These are phyloP conservation scores for Drosophila tropicalis DNA, from an alignment of 1,140 invertebrate genomes.

Conservation along the genomic window DNA sequence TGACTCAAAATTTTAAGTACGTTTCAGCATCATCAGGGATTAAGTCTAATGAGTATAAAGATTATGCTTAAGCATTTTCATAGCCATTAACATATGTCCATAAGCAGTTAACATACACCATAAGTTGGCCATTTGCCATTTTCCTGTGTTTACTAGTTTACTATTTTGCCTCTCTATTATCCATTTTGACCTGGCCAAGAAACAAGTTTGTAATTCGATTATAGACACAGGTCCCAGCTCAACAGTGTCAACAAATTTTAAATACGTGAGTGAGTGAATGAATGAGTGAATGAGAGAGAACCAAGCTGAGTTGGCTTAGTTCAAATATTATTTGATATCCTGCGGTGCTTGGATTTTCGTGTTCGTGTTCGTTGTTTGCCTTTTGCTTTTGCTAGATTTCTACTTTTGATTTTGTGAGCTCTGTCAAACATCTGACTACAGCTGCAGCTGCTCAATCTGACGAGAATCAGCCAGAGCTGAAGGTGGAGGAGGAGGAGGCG, in stretches of 20 bases:
- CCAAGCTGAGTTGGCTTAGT: conserved; percentile 4
- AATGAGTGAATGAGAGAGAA: neutral
- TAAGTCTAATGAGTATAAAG: conserved; percentile 10
- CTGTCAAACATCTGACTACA: conserved; percentile 42
- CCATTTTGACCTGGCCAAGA: conserved; percentile 1
- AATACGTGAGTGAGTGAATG: neutral
- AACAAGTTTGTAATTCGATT: conserved; percentile 8
- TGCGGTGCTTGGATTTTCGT: conserved; percentile 4
- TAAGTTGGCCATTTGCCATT: conserved; percentile 2
- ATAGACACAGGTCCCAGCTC: conserved; percentile 8
- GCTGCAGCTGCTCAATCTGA: conserved; percentile 24
- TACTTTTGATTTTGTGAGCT: conserved; percentile 27
- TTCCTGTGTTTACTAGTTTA: no score
- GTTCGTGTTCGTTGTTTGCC: conserved; percentile 14
- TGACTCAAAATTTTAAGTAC: conserved; percentile 12
- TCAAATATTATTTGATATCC: conserved; percentile 24
- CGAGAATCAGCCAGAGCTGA: neutral
- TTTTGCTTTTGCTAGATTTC: conserved; percentile 18
- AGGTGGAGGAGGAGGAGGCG: neutral
- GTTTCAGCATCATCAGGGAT: conserved; percentile 6
- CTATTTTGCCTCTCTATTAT: neutral
- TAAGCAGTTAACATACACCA: conserved; percentile 4
- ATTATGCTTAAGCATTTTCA: conserved; percentile 12
- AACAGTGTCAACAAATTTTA: conserved; percentile 11
- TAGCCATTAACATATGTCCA: conserved; percentile 11